Evolutionary conservation across 2,888 invertebrate species (phyloP), one percentile per base, ranked within the genome.

Genomic region (Junonia oenone): DNA sequence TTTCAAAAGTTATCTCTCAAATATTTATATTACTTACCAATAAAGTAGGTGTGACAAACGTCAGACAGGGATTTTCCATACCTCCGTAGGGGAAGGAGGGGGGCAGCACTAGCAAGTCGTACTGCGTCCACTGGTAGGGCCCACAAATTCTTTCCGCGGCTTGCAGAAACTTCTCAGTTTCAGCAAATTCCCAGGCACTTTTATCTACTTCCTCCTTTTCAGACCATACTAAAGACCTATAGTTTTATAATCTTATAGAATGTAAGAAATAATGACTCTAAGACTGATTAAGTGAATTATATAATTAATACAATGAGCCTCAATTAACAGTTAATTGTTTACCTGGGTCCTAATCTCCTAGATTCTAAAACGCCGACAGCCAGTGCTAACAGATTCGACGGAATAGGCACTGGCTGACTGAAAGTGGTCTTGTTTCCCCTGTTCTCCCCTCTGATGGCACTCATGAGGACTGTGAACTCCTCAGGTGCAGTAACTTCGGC

Each of bases 1-100:
- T n/a, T n/a, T n/a, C n/a, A n/a, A n/a, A n/a, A n/a, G n/a, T n/a
- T n/a, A n/a, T n/a, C n/a, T n/a, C n/a, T n/a, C n/a, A n/a, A n/a
- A n/a, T n/a, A n/a, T n/a, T n/a, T n/a, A n/a, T n/a, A 22, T 22
- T 29, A 74, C 90, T 91, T 78, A 95, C 95, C 88, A 99, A 83
- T 47, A 98, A 74, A 0, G 98, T 98, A 2, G 98, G 98, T 0
- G 98, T 98, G 2, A 98, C 95, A 83, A 99, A 99, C 0, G 98
- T 98, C 47, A 99, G 84, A 76, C 98, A 98, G 0, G 98, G 98
- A 90, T 99, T 98, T 83, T 99, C 98, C 98, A 99, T 99, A 15
- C 98, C 98, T 0, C 98, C 98, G 76, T 94, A 98, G 0, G 98
- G 97, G 90, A 98, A 99, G 63, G 95, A 95, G 0, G 98, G 97